Percentiles rank a stretch among this genome's conserved stretches.
Conservation (phyloP, 2,113 vertebrate genomes). For the Delphinus delphis region DNA sequence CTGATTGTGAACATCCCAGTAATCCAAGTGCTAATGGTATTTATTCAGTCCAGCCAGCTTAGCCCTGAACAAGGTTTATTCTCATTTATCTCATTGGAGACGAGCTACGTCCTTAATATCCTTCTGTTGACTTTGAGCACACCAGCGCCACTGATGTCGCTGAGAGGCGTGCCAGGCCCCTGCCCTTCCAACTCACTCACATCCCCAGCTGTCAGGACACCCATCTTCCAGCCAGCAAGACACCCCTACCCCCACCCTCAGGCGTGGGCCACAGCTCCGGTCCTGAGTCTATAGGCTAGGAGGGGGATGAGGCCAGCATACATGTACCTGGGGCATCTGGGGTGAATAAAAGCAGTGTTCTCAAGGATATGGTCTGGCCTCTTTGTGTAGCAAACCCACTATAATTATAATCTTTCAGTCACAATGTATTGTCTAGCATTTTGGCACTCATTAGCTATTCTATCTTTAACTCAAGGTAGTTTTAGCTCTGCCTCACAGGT, state of each 20-base stretch:
- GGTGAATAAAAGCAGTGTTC: neutral
- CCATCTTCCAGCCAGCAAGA: neutral
- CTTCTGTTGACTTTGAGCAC: constrained; percentile 67
- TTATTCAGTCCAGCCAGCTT: constrained; percentile 76
- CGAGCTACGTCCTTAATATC: constrained; percentile 67
- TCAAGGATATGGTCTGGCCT: neutral
- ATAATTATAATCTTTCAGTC: neutral
- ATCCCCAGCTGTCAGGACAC: neutral
- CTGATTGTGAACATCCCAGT: constrained; percentile 56
- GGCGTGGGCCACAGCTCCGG: neutral
- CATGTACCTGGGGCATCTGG: neutral
- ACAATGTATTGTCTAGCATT: neutral
- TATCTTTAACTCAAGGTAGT: neutral
- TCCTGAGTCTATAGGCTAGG: neutral
- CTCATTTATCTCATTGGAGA: constrained; percentile 71
- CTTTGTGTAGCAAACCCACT: neutral
- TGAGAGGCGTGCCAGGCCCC: neutral
- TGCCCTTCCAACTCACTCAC: neutral
- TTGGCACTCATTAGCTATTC: neutral
- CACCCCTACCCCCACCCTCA: too few species aligned
- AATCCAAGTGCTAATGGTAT: constrained; percentile 66
- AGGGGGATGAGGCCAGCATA: neutral
- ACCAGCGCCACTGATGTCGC: neutral
- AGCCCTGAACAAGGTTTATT: constrained; percentile 73
- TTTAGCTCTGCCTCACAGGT: neutral